Evolutionary conservation across 2,888 invertebrate genomes (phyloP).

Genomic region (Vandiemenella viatica): DNA sequence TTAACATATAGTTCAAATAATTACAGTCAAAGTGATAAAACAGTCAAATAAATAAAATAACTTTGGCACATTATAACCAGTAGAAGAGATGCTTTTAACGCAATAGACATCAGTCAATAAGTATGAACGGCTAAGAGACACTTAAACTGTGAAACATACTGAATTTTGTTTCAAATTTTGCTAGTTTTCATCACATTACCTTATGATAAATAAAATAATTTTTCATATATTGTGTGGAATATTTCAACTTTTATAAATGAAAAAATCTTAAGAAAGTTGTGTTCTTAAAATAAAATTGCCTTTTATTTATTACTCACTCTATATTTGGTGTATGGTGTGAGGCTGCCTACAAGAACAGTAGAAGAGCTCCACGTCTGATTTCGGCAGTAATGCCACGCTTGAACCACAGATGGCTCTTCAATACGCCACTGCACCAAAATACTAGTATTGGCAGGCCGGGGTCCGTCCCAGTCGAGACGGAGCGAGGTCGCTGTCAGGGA

Average conservation of each 20-base stretch:
- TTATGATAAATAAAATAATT: not conserved
- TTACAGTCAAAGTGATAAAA: too few species aligned
- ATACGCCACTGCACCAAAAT: slow-evolving; percentile 61
- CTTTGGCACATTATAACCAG: not conserved
- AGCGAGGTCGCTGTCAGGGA: slow-evolving; percentile 60
- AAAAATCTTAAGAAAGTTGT: too few species aligned
- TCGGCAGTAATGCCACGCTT: slow-evolving; percentile 73
- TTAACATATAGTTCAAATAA: too few species aligned
- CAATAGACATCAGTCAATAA: too few species aligned
- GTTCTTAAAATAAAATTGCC: too few species aligned
- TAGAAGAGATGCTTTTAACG: too few species aligned
- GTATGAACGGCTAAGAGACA: too few species aligned
- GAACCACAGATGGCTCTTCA: slow-evolving; percentile 46
- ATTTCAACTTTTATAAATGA: not conserved
- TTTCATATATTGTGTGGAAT: not conserved
- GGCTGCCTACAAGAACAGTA: slow-evolving; percentile 55
- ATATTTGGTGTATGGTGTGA: slow-evolving; percentile 80
- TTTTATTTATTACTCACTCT: too few species aligned
- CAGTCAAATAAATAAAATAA: too few species aligned
- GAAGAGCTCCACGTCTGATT: slow-evolving; percentile 48
- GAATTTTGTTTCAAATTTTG: too few species aligned
- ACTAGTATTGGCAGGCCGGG: slow-evolving; percentile 24
- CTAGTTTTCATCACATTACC: too few species aligned
- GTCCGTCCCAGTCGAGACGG: slow-evolving; percentile 58
- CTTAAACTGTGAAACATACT: too few species aligned